Evolutionary conservation across 2,797 vertebrate genomes (phyloP), one percentile per base, ranked within the genome.

Genomic region (Champsocephalus esox): DNA sequence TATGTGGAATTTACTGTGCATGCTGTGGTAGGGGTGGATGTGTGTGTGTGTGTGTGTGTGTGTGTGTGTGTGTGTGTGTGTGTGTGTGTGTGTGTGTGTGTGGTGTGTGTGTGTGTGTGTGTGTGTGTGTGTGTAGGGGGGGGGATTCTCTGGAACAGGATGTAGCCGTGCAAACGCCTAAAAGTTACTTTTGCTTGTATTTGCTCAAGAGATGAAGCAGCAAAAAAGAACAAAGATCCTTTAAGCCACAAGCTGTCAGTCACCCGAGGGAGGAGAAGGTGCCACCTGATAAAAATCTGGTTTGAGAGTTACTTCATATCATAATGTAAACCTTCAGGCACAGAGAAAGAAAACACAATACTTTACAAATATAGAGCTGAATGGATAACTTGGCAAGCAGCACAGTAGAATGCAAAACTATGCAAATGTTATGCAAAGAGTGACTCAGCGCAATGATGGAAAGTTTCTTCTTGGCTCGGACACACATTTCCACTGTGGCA

Each of bases 371-470:
- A 58, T 24, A 46, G 11, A 60, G 49, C 52, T 70, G 62, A 83
- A 80, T 79, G 77, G 67, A 46, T 57, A 60, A 75, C n/a, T 83
- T 88, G 80, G 68, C 89, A 86, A 34, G 69, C 28, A 72, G 34
- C 54, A 56, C 67, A 70, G 55, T 38, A 3, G 19, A 60, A 92
- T 93, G 90, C 91, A 93, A 93, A 92, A 43, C 70, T 77, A 92
- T 91, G 90, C 89, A 93, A 93, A 93, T 86, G 4, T 84, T 51
- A 92, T 91, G 90, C 91, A 93, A 93, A 93, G 41, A 72, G 38
- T 57, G n/a, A 83, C 71, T 77, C 75, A 59, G 46, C 9, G 17
- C 44, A 52, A 38, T 9, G 41, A 81, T 85, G 87, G 89, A 88
- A 88, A 86, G 74, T 62, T 84, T 75, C 9, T 73, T 41, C 54